Evolutionary conservation across 1,140 invertebrate genomes (phyloP).

Genomic region (Pantala flavescens): DNA sequence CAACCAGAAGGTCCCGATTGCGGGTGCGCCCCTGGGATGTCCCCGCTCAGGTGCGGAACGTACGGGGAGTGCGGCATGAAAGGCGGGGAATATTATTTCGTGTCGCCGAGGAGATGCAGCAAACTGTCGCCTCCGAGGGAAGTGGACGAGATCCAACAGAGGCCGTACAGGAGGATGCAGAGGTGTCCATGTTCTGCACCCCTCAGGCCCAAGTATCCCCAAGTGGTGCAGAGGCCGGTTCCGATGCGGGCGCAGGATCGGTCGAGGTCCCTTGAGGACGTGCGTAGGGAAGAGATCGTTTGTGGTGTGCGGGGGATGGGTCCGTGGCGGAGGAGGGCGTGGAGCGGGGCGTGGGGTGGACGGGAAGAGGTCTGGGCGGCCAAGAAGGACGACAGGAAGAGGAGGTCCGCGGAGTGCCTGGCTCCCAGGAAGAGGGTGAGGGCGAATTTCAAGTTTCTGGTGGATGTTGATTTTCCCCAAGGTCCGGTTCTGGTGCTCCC

Average conservation of each 20-base stretch:
- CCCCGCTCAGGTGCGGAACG: constrained; percentile 24
- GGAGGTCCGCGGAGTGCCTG: constrained; percentile 59
- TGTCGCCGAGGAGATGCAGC: constrained; percentile 40
- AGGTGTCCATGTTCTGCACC: constrained; percentile 25
- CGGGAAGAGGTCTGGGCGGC: constrained; percentile 23
- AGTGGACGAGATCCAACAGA: constrained; percentile 32
- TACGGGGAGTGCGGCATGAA: constrained; percentile 35
- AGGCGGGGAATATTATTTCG: constrained; percentile 55
- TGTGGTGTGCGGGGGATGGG: constrained; percentile 14
- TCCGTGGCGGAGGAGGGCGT: constrained; percentile 46
- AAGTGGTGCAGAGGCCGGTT: constrained; percentile 31
- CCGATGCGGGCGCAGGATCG: constrained; percentile 45
- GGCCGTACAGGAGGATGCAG: constrained; percentile 31
- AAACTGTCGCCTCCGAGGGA: constrained; percentile 27
- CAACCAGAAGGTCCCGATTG: constrained; percentile 46
- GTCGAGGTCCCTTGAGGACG: constrained; percentile 57
- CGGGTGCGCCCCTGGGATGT: constrained; percentile 38
- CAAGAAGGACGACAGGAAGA: constrained; percentile 30
- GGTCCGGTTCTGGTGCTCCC: neutral
- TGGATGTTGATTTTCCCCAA: neutral
- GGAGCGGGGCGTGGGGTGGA: neutral
- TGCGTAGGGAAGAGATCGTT: constrained; percentile 39
- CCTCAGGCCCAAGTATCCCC: constrained; percentile 23
- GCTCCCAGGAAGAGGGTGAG: constrained; percentile 37
- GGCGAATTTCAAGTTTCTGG: neutral